Evolutionary conservation across 2,797 vertebrate species (phyloP), one percentile per base, ranked within the genome.

Genomic region (Halcyon leucocephala): DNA sequence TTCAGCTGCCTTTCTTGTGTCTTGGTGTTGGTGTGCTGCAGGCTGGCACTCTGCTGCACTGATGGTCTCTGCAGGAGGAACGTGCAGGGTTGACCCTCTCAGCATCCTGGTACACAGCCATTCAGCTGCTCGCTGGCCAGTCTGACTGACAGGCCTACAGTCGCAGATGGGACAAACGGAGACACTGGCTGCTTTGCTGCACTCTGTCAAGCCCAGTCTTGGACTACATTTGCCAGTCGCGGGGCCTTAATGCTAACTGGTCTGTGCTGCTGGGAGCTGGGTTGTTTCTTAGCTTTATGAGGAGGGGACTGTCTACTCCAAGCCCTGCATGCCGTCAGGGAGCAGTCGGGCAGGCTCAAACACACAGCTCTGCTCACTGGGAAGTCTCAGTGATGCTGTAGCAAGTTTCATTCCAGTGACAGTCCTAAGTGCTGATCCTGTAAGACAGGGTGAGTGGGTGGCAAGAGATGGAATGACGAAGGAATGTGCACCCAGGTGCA

Each of bases 61-160:
- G 8, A 8, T 12, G 22, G 61, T 25, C 54, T 44, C 1, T 1
- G 67, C 81, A 66, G 64, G 26, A 79, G 64, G 18, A 65, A 9
- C 0, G 0, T 8, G 35, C 18, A 20, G 37, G 76, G 22, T 10
- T 28, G 26, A 76, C 46, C 24, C 12, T 33, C 44, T 76, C 0
- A 0, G 62, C 5, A 5, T 44, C 17, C 74, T 67, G 39, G 21
- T 29, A 20, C 0, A 0, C 15, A 49, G 26, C 52, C 52, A 6
- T 37, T 2, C 12, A 39, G 66, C 85, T 66, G 37, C 69, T 3
- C 0, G 0, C n/a, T 41, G 85, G 14, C 64, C 44, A 2, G 15
- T 26, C 18, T 41, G 46, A 42, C 60, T 49, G 6, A 1, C 8
- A 17, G 85, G 12, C n/a, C 14, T 55, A 31, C 28, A 39, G 21